Evolutionary conservation across 1,140 invertebrate species (phyloP).

Genomic region (Gerris buenoi): DNA sequence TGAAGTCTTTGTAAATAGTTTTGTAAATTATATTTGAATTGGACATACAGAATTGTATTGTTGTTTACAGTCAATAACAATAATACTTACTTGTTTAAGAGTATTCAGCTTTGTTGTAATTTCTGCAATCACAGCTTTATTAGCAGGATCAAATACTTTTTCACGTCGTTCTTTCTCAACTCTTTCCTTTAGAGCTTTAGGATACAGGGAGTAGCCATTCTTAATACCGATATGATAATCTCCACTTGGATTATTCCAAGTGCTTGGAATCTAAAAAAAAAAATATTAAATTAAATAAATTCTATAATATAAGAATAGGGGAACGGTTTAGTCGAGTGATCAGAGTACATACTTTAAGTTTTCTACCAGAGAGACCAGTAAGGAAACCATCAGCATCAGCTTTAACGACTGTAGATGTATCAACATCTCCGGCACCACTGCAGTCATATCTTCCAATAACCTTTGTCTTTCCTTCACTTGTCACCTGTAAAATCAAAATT

Average conservation of each 20-base stretch:
- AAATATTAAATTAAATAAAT: neutral
- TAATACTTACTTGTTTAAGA: conserved; percentile 18
- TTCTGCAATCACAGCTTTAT: conserved; percentile 64
- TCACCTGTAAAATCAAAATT: too few species aligned
- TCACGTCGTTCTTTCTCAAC: conserved; percentile 70
- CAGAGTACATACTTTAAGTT: conserved; percentile 56
- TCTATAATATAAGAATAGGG: too few species aligned
- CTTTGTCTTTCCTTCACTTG: conserved; percentile 75
- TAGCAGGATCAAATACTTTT: conserved; percentile 66
- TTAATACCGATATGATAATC: conserved; percentile 76
- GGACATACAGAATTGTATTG: too few species aligned
- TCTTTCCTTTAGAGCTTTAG: conserved; percentile 62
- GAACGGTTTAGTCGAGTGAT: too few species aligned
- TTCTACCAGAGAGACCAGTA: conserved; percentile 71
- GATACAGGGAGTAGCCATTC: conserved; percentile 72
- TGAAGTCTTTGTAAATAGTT: too few species aligned
- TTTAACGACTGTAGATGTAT: conserved; percentile 68
- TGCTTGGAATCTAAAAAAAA: conserved; percentile 52
- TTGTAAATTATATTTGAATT: too few species aligned
- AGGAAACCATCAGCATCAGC: conserved; percentile 51
- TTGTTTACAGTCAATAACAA: too few species aligned
- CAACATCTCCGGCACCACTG: conserved; percentile 86
- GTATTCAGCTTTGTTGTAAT: conserved; percentile 52
- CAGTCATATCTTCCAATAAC: conserved; percentile 90
- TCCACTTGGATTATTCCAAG: conserved; percentile 70